Base-by-base conservation (phyloP, 2,888 invertebrate species). In the Ptilodon capucinus region DNA sequence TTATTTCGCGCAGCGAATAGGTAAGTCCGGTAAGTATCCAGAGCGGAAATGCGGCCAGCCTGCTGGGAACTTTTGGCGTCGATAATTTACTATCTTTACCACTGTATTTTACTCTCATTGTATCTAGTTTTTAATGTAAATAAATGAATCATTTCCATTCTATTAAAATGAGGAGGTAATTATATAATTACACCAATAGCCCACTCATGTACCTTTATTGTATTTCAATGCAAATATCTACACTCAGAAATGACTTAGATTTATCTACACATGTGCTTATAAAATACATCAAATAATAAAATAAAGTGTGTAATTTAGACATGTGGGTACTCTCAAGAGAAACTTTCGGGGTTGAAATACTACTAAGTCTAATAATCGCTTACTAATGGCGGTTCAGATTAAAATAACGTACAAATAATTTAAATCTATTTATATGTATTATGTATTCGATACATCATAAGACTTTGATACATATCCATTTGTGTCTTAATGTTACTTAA, bases 401-500 rank as follows among this genome's bases (percentile, higher is more conserved):
- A 69, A 74, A 76, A 72, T 66, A 74, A 75, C 68, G 68, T 78
- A 78, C 72, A 74, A 79, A 72, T 75, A 66, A 66, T 64, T n/a
- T 77, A 74, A 75, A 74, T 66, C 67, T 75, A 75, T 74, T 74
- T 74, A 76, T 74, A 70, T 67, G 71, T 71, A 71, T 71, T 72
- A 72, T 71, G 68, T 54, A 68, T 64, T 71, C 40, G 70, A 64
- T 70, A 76, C 71, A 74, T 84, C 84, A 84, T 84, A 85, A 84
- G 84, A 85, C 78, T 75, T 73, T 78, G 72, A 71, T 74, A 75
- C 68, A 68, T 74, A 70, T 74, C 69, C 70, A 73, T 65, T 72
- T 76, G 76, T 75, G 77, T 73, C 79, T 80, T 83, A 83, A 68
- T 72, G 61, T 76, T 74, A 79, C 82, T 81, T 79, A 74, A 68